A percentile compares a stretch with the other conserved stretches of the same genome.
phyloP scores from a whole-genome alignment of 2,888 invertebrate genomes.

The Mesochorus sp. region DNA sequence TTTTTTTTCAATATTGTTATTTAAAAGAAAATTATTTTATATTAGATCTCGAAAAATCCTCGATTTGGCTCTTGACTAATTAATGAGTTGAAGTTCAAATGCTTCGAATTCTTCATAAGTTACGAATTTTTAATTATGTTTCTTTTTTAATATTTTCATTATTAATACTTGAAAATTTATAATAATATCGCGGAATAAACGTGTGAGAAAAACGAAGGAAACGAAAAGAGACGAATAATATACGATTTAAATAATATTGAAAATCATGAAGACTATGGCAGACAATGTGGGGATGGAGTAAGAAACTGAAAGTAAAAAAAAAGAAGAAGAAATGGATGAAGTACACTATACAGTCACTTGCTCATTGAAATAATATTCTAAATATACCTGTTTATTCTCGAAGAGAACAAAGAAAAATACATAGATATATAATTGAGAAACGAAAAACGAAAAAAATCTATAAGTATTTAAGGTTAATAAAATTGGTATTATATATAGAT shows the following conservation, averaged over 20 bases:
- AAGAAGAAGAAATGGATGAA: slow-evolving; percentile 25
- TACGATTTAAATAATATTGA: slow-evolving; percentile 7
- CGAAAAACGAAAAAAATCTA: slow-evolving; percentile 70
- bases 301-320: too few relatives aligned
- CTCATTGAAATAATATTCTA: slow-evolving; percentile 78
- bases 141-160: too few relatives aligned
- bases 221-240: slow-evolving; percentile 27
- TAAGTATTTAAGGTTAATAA: slow-evolving; percentile 60
- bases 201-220: slow-evolving; percentile 15
- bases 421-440: slow-evolving; percentile 65
- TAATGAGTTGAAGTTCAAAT: too few relatives aligned
- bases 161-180: too few relatives aligned
- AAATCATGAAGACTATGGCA: slow-evolving; percentile 23
- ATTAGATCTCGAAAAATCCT: too few relatives aligned
- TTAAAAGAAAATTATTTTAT: too few relatives aligned
- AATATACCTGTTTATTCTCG: slow-evolving; percentile 63
- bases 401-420: slow-evolving; percentile 16
- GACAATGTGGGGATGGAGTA: slow-evolving; percentile 56
- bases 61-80: too few relatives aligned
- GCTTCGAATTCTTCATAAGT: too few relatives aligned
- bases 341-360: slow-evolving; percentile 71
- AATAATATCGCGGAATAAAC: slow-evolving; percentile 58
- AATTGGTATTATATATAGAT: too few relatives aligned
- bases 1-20: too few relatives aligned
- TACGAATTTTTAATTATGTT: too few relatives aligned